Conservation (phyloP, 2,888 invertebrate species). For the Panopea generosa region DNA sequence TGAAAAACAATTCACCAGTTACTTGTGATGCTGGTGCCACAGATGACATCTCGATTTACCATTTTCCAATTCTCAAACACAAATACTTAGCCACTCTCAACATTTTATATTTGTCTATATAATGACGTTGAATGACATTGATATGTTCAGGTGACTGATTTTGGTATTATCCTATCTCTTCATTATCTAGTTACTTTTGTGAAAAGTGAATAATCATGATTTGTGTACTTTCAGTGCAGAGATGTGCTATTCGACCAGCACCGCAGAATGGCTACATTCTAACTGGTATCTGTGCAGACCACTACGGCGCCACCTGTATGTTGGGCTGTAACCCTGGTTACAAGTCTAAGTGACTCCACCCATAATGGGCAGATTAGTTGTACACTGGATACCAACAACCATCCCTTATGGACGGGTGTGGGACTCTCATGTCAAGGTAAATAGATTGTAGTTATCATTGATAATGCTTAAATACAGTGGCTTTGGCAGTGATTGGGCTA, state of each 20-base stretch:
- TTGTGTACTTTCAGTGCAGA: constrained; percentile 53
- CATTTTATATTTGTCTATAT: too few species aligned
- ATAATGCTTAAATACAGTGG: neutral
- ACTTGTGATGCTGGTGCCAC: too few species aligned
- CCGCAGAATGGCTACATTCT: constrained; percentile 66
- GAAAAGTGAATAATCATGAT: too few species aligned
- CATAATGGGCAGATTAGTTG: constrained; percentile 60
- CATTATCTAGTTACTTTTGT: too few species aligned
- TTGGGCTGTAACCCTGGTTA: constrained; percentile 69
- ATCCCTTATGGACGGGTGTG: constrained; percentile 57
- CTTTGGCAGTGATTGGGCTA: too few species aligned
- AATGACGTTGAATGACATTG: too few species aligned
- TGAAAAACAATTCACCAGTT: too few species aligned
- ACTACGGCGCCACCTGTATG: constrained; percentile 67
- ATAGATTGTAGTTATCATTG: neutral
- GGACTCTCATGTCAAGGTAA: constrained; percentile 63
- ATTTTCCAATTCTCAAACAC: too few species aligned
- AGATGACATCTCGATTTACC: too few species aligned
- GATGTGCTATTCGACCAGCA: constrained; percentile 50
- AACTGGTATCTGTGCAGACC: constrained; percentile 59
- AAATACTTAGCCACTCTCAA: too few species aligned
- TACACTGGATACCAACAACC: constrained; percentile 42
- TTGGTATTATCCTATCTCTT: too few species aligned
- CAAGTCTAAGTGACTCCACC: constrained; percentile 41
- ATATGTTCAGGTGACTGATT: too few species aligned